phyloP scores from a whole-genome alignment of 2,113 vertebrate genomes.

The Rhizomys pruinosus region DNA sequence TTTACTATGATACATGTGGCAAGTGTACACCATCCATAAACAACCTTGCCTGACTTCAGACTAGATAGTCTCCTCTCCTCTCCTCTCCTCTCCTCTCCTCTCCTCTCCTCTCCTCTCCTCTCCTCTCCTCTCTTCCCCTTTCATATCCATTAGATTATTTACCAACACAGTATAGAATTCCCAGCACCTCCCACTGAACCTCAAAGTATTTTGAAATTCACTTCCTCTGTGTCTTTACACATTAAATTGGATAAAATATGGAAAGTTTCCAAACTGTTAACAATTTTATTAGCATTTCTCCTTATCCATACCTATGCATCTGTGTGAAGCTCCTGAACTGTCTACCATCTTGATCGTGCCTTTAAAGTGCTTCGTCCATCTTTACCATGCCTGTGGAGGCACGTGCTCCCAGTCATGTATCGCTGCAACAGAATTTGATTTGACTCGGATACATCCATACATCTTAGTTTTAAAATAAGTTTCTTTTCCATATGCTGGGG shows the following conservation, averaged over 20 bases:
- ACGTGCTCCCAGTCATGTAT: neutral
- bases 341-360: neutral
- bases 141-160: neutral
- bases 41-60: neutral
- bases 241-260: constrained; percentile 11
- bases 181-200: neutral
- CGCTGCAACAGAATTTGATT: neutral
- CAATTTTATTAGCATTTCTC: constrained; percentile 40
- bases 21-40: neutral
- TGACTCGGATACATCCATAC: neutral
- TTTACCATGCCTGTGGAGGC: neutral
- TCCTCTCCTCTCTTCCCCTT: neutral
- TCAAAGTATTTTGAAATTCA: constrained; percentile 37
- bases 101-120: neutral
- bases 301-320: neutral
- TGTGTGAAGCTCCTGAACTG: neutral
- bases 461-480: constrained; percentile 45
- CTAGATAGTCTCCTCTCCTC: neutral
- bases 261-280: constrained; percentile 36
- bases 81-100: neutral
- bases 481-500: neutral
- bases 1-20: neutral
- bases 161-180: constrained; percentile 10
- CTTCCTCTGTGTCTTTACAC: constrained; percentile 33
- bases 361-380: neutral